phyloP scores from a whole-genome alignment of 2,113 vertebrate genomes.

The Acrocephalus arundinaceus region DNA sequence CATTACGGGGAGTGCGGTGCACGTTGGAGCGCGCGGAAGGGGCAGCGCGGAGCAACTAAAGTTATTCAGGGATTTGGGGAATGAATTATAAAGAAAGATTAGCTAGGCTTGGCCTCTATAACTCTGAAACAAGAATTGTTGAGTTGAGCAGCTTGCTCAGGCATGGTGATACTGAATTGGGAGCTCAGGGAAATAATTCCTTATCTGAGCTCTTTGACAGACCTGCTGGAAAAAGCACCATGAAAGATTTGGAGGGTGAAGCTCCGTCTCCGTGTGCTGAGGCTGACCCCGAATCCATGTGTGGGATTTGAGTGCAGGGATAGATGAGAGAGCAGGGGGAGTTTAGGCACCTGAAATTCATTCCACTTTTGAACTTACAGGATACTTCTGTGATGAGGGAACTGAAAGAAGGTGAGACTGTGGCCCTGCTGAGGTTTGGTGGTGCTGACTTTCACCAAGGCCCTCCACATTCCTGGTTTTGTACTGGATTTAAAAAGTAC shows the following conservation, averaged over 20 bases:
- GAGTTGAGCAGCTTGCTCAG: slow-evolving; percentile 33
- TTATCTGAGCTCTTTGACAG: not conserved
- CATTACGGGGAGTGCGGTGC: not conserved
- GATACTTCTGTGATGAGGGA: not conserved
- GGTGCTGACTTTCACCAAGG: not conserved
- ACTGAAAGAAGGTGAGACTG: accelerated
- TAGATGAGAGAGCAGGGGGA: not conserved
- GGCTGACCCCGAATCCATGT: not conserved
- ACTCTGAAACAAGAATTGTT: slow-evolving; percentile 41
- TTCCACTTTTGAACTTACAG: not conserved
- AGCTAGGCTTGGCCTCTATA: slow-evolving; percentile 45
- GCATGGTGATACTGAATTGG: not conserved
- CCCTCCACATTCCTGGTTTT: not conserved
- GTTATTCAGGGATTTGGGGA: slow-evolving; percentile 56
- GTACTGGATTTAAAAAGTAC: not conserved
- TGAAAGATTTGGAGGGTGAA: not conserved
- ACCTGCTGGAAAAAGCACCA: not conserved
- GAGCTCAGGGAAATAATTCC: not conserved
- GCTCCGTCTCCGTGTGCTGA: accelerated
- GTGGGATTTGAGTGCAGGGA: not conserved
- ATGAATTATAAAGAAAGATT: slow-evolving; percentile 54
- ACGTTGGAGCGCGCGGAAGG: not conserved
- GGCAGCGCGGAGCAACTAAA: slow-evolving; percentile 10
- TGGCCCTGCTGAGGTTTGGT: not conserved
- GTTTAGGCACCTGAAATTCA: not conserved